Conservation (phyloP, 1,140 invertebrate genomes). For the Dinothrombium tinctorium region DNA sequence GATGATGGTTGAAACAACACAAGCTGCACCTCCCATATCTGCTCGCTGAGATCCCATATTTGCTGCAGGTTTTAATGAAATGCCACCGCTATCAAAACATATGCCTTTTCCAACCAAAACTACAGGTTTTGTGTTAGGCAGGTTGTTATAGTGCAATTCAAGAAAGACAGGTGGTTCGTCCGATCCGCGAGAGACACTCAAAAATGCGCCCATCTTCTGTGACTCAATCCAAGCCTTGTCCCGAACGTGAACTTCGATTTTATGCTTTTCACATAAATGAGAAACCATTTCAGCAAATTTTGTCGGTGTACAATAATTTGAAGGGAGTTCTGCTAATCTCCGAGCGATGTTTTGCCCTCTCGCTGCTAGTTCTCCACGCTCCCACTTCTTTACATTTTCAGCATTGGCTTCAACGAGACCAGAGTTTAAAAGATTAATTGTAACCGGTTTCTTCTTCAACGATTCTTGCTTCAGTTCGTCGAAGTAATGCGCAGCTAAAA, state of each 20-base stretch:
- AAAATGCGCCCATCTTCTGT: constrained; percentile 45
- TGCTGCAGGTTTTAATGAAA: constrained; percentile 47
- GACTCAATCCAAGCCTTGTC: constrained; percentile 41
- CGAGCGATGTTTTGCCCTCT: constrained; percentile 62
- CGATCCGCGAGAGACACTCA: constrained; percentile 50
- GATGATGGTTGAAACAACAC: constrained; percentile 40
- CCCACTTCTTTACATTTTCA: constrained; percentile 31
- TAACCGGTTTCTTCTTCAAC: constrained; percentile 28
- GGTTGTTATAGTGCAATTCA: constrained; percentile 25
- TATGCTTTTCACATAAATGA: constrained; percentile 12
- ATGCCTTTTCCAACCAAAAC: constrained; percentile 43
- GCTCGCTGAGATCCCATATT: constrained; percentile 57
- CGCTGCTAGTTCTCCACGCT: constrained; percentile 41
- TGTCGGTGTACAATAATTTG: constrained; percentile 63
- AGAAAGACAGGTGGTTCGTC: constrained; percentile 45
- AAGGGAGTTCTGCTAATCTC: constrained; percentile 50
- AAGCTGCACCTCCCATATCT: constrained; percentile 73
- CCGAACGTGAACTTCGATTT: constrained; percentile 37
- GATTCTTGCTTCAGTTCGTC: constrained; percentile 38
- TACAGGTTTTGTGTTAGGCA: constrained; percentile 23
- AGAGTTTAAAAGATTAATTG: constrained; percentile 26
- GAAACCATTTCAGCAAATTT: constrained; percentile 37
- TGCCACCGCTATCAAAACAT: constrained; percentile 71
- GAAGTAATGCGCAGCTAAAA: constrained; percentile 35
- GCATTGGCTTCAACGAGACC: too few relatives aligned